phyloP scores from a whole-genome alignment of 2,113 vertebrate species.

The Pangasianodon hypophthalmus region DNA sequence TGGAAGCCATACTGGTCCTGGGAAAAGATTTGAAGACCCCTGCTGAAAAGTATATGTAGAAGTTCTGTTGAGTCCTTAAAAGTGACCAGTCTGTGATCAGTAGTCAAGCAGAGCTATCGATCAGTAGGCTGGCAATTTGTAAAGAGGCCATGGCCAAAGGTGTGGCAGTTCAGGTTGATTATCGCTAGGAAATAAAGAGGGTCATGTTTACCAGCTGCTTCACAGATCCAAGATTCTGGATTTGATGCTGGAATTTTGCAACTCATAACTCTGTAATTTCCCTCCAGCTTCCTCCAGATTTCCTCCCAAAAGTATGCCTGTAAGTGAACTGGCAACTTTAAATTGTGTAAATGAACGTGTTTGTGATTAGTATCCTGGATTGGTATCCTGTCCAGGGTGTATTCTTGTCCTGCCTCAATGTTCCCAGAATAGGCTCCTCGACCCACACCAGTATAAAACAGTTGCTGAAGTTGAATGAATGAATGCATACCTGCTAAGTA shows the following conservation, averaged over 20 bases:
- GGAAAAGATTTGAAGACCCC: background rate
- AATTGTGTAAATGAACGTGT: background rate
- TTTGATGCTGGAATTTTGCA: background rate
- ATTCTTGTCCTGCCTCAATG: background rate
- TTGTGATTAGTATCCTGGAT: background rate
- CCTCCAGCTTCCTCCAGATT: background rate
- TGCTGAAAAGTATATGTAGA: background rate
- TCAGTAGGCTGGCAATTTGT: background rate
- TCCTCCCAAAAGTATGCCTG: background rate
- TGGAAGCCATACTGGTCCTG: background rate
- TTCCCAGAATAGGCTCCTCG: background rate
- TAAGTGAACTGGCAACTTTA: background rate
- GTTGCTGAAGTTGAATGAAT: background rate
- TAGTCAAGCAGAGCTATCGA: background rate
- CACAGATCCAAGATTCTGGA: background rate
- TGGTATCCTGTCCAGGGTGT: background rate
- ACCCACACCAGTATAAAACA: no score
- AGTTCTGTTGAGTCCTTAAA: background rate
- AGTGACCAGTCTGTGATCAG: background rate
- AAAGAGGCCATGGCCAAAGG: background rate
- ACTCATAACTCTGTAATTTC: background rate
- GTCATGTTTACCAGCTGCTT: background rate
- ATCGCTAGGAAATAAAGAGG: background rate
- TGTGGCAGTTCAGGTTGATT: background rate
- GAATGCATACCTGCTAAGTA: background rate